These are phyloP conservation scores for Pteria penguin DNA, from an alignment of 2,888 invertebrate genomes.

Conservation along the genomic window DNA sequence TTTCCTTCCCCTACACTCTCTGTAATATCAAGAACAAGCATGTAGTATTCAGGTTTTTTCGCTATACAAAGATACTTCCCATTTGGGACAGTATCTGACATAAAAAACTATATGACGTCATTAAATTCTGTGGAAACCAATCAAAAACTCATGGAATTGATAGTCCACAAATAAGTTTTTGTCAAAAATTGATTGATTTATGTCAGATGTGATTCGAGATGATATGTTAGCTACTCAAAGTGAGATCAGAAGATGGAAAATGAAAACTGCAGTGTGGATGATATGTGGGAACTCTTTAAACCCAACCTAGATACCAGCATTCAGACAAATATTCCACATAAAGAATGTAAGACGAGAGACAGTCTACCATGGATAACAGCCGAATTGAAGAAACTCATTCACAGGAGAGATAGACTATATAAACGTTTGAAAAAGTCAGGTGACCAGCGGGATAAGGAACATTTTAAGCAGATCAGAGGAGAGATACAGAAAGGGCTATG, in stretches of 20 bases:
- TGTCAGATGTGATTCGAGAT: too few species aligned
- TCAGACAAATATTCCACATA: conserved; percentile 31
- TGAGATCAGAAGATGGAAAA: conserved; percentile 6
- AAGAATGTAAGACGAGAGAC: conserved; percentile 21
- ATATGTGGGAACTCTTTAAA: conserved; percentile 23
- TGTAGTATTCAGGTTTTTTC: too few species aligned
- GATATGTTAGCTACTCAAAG: too few species aligned
- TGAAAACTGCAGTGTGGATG: not conserved
- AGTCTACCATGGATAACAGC: conserved; percentile 30
- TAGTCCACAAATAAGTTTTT: too few species aligned
- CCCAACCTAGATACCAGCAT: conserved; percentile 19
- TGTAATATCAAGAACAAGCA: too few species aligned
- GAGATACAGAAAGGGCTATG: conserved; percentile 25
- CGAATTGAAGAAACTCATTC: conserved; percentile 30
- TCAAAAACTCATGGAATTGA: too few species aligned
- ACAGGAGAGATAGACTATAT: conserved; percentile 29
- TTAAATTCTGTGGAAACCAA: too few species aligned
- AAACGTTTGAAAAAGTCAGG: conserved; percentile 33
- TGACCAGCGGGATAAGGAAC: not conserved
- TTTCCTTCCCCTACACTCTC: too few species aligned
- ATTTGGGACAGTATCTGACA: too few species aligned
- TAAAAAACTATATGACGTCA: too few species aligned
- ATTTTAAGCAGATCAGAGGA: conserved; percentile 5
- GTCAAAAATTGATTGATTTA: too few species aligned
- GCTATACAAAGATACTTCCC: too few species aligned